These are phyloP conservation scores for Andricus curvator DNA, from an alignment of 2,888 invertebrate genomes.

Conservation along the genomic window DNA sequence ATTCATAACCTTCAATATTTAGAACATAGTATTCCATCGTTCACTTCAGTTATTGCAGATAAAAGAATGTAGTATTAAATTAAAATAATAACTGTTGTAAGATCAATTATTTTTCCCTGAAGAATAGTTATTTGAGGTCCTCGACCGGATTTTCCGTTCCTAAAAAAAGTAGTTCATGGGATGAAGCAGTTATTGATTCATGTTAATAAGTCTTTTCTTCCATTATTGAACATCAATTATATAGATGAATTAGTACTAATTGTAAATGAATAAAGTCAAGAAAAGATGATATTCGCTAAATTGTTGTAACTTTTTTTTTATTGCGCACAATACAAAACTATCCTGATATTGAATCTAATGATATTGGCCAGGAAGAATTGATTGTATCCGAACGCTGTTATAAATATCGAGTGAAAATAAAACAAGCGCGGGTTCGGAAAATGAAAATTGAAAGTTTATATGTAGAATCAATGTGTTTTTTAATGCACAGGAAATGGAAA, in stretches of 20 bases:
- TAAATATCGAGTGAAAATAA: not conserved
- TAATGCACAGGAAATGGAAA: not conserved
- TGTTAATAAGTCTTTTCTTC: not conserved
- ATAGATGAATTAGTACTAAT: not conserved
- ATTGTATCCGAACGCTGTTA: not conserved
- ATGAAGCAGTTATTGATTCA: not conserved
- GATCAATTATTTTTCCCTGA: not conserved
- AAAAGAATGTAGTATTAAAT: not conserved
- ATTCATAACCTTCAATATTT: not conserved
- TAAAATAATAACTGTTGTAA: not conserved
- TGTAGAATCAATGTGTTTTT: not conserved
- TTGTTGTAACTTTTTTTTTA: not conserved
- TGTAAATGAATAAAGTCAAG: not conserved
- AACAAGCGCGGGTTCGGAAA: not conserved
- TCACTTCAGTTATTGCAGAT: not conserved
- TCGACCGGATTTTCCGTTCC: conserved; percentile 17
- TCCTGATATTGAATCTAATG: not conserved
- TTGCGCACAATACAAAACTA: not conserved
- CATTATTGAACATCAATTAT: not conserved
- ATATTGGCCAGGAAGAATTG: not conserved
- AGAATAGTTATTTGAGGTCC: not conserved
- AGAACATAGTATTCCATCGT: not conserved
- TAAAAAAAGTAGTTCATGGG: conserved; percentile 16
- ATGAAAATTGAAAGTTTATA: not conserved
- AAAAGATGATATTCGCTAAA: not conserved